A percentile compares a stretch with the other conserved stretches of the same genome.
These are phyloP conservation scores for Tanypteryx hageni DNA, from an alignment of 2,888 invertebrate genomes.

Conservation along the genomic window DNA sequence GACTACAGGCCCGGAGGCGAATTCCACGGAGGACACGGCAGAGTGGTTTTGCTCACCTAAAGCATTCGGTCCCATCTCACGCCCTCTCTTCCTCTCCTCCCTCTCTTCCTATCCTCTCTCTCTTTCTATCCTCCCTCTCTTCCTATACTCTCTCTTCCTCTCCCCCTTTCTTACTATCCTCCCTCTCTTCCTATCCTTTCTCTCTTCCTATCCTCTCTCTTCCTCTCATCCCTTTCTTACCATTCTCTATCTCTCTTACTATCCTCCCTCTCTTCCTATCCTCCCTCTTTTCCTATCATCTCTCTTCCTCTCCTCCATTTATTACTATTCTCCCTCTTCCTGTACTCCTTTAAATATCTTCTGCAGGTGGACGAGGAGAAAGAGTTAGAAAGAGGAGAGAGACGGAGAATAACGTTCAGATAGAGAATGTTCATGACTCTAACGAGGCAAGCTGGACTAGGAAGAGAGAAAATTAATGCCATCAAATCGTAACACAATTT, in stretches of 20 bases:
- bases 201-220: no score
- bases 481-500: no score
- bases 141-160: background rate
- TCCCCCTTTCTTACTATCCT: background rate
- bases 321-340: no score
- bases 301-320: background rate
- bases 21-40: slow-evolving; percentile 8
- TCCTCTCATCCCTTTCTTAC: no score
- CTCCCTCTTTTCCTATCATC: no score
- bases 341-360: background rate
- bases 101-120: background rate
- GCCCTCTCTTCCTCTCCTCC: background rate
- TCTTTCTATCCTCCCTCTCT: background rate
- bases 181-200: background rate
- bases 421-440: no score
- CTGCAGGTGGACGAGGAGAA: no score
- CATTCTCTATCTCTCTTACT: background rate
- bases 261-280: no score
- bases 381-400: no score
- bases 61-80: background rate
- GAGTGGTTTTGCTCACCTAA: slow-evolving; percentile 13
- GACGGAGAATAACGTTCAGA: no score
- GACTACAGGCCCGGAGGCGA: background rate
- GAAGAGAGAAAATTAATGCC: no score
- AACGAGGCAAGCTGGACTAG: no score